Percentiles rank a stretch among this genome's conserved stretches.
Evolutionary conservation across 2,113 vertebrate species (phyloP).

Genomic region (Rhegmatorhina hoffmannsi): DNA sequence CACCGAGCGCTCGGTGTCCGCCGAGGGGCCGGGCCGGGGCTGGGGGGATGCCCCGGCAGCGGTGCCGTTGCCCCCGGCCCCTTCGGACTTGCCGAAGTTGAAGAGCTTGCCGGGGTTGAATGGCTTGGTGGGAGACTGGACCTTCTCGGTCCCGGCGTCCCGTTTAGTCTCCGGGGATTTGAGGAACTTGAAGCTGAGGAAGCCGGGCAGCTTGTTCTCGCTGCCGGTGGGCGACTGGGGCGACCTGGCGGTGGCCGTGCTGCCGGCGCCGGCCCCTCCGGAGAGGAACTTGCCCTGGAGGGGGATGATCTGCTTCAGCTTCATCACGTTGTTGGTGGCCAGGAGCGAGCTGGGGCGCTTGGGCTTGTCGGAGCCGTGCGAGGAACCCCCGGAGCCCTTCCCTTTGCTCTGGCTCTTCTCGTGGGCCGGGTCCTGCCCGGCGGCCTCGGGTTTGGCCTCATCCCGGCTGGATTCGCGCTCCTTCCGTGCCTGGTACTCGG

Average conservation of each 20-base stretch:
- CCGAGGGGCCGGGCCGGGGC: constrained; percentile 25
- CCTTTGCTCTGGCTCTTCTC: constrained; percentile 86
- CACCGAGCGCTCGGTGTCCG: constrained; percentile 53
- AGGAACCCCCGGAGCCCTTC: constrained; percentile 50
- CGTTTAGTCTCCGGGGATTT: constrained; percentile 91
- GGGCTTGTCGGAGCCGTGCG: constrained; percentile 83
- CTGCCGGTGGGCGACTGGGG: constrained; percentile 87
- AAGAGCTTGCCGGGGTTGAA: constrained; percentile 92
- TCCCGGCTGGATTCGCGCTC: constrained; percentile 84
- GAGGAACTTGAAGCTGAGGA: constrained; percentile 96
- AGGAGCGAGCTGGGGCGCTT: constrained; percentile 92
- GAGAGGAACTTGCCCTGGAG: constrained; percentile 93
- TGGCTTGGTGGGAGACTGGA: constrained; percentile 93
- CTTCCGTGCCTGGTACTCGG: constrained; percentile 87
- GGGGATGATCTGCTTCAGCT: constrained; percentile 96
- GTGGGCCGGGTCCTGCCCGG: constrained; percentile 76
- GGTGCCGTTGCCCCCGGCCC: constrained; percentile 68
- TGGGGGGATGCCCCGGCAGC: not conserved
- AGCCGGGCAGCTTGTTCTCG: constrained; percentile 91
- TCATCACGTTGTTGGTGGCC: constrained; percentile 96
- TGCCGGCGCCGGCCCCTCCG: not conserved
- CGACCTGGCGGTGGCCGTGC: constrained; percentile 73
- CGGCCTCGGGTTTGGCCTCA: constrained; percentile 76
- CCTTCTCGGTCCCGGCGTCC: constrained; percentile 83
- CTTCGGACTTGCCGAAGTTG: constrained; percentile 85